phyloP scores from a whole-genome alignment of 2,113 vertebrate species.

The Sardina pilchardus region DNA sequence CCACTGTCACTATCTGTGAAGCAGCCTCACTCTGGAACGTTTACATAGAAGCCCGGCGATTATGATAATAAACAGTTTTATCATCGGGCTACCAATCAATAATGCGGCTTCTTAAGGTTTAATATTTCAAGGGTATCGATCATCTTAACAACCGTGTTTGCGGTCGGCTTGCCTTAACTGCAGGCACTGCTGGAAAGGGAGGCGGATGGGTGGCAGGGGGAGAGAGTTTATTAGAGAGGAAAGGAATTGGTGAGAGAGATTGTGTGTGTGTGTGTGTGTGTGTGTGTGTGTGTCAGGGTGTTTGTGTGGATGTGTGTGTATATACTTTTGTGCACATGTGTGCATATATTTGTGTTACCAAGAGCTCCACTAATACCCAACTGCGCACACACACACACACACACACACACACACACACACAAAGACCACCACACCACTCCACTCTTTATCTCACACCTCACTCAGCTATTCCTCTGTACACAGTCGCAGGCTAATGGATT shows the following conservation, averaged over 20 bases:
- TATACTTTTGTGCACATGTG: not conserved
- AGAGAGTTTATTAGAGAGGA: conserved; percentile 18
- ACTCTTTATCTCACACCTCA: conserved; percentile 2
- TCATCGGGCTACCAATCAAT: conserved; percentile 92
- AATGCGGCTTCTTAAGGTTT: conserved; percentile 92
- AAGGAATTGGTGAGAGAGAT: conserved; percentile 25
- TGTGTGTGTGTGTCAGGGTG: not conserved
- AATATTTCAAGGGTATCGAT: conserved; percentile 98
- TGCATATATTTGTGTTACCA: not conserved
- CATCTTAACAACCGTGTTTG: conserved; percentile 88
- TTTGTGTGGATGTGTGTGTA: not conserved
- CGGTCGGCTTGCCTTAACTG: conserved; percentile 81
- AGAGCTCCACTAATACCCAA: not conserved
- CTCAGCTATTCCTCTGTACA: not conserved
- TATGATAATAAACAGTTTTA: conserved; percentile 95
- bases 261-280: conserved; percentile 8
- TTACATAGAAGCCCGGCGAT: conserved; percentile 68
- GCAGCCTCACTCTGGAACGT: conserved; percentile 58
- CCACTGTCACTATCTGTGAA: conserved; percentile 34
- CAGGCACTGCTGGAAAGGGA: conserved; percentile 46
- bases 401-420: not conserved
- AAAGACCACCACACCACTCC: not conserved
- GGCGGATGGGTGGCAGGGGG: conserved; percentile 32
- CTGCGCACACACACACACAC: not conserved
- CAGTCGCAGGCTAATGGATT: not conserved